Evolutionary conservation across 2,113 vertebrate genomes (phyloP).

Genomic region (Stegostoma tigrinum): DNA sequence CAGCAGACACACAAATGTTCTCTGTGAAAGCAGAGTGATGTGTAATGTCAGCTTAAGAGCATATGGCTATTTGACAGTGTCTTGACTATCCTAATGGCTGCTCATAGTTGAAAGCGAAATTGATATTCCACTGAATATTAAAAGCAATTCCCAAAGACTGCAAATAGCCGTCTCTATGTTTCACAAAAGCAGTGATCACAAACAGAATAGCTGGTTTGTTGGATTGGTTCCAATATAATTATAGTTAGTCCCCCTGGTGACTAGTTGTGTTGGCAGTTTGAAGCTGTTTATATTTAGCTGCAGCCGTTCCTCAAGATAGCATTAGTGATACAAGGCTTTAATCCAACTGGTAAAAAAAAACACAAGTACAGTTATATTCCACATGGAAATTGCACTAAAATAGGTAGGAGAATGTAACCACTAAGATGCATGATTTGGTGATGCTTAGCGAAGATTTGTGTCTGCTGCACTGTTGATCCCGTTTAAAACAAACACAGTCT

Average conservation of each 20-base stretch:
- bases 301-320: slow-evolving; percentile 19
- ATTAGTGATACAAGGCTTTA: slow-evolving; percentile 27
- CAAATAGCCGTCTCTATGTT: slow-evolving; percentile 84
- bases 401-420: slow-evolving; percentile 7
- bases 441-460: not conserved
- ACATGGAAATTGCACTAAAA: not conserved
- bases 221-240: slow-evolving; percentile 86
- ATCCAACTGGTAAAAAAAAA: not conserved
- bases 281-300: slow-evolving; percentile 44
- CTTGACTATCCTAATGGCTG: slow-evolving; percentile 25
- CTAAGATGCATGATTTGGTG: not conserved
- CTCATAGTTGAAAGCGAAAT: slow-evolving; percentile 25
- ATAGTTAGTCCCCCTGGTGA: slow-evolving; percentile 90
- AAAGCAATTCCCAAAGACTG: slow-evolving; percentile 61
- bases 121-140: slow-evolving; percentile 46
- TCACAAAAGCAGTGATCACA: slow-evolving; percentile 78
- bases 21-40: not conserved
- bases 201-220: slow-evolving; percentile 72
- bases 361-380: not conserved
- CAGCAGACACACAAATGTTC: not conserved
- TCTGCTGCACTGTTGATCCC: not conserved
- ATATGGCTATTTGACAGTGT: slow-evolving; percentile 20
- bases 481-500: not conserved
- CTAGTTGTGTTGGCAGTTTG: slow-evolving; percentile 75
- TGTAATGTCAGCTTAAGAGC: slow-evolving; percentile 30